These are phyloP conservation scores for Drosophila biarmipes DNA, from an alignment of 1,140 invertebrate genomes.

Conservation along the genomic window DNA sequence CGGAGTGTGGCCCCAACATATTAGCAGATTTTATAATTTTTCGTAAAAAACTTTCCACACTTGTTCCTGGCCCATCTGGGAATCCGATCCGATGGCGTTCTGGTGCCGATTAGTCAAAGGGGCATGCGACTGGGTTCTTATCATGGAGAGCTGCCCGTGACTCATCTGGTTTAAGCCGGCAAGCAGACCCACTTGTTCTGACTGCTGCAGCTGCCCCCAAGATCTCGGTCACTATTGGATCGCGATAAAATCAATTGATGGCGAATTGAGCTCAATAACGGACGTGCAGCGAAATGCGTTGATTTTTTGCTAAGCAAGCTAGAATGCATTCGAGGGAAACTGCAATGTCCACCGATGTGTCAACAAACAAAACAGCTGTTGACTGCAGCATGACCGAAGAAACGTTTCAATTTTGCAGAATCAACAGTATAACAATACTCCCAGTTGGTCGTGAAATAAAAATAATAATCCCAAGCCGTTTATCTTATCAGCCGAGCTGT, in stretches of 20 bases:
- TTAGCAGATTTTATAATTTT: slow-evolving; percentile 39
- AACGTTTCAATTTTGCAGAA: slow-evolving; percentile 17
- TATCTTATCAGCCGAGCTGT: slow-evolving; percentile 66
- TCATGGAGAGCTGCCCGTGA: slow-evolving; percentile 28
- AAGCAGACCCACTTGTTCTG: slow-evolving; percentile 18
- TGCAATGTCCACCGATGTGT: slow-evolving; percentile 1
- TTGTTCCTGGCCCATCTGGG: slow-evolving; percentile 15
- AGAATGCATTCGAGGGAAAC: slow-evolving; percentile 16
- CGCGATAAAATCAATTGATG: slow-evolving; percentile 34
- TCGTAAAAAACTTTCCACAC: slow-evolving; percentile 54
- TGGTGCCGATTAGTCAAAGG: not conserved
- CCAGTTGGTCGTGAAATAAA: slow-evolving; percentile 37
- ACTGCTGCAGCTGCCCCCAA: slow-evolving; percentile 12
- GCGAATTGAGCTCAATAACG: slow-evolving; percentile 57
- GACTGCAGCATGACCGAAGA: slow-evolving; percentile 1
- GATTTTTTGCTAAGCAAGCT: slow-evolving; percentile 25
- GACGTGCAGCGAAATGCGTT: slow-evolving; percentile 21
- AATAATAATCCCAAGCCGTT: slow-evolving; percentile 31
- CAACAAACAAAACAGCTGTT: slow-evolving; percentile 40
- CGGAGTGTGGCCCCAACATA: slow-evolving; percentile 22
- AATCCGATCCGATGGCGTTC: not conserved
- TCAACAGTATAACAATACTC: slow-evolving; percentile 6
- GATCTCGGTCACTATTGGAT: slow-evolving; percentile 13
- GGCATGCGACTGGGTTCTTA: slow-evolving; percentile 13
- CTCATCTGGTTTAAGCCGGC: slow-evolving; percentile 37